A percentile compares a stretch with the other conserved stretches of the same genome.
phyloP scores from a whole-genome alignment of 1,140 invertebrate genomes.

The Oppia nitens region DNA sequence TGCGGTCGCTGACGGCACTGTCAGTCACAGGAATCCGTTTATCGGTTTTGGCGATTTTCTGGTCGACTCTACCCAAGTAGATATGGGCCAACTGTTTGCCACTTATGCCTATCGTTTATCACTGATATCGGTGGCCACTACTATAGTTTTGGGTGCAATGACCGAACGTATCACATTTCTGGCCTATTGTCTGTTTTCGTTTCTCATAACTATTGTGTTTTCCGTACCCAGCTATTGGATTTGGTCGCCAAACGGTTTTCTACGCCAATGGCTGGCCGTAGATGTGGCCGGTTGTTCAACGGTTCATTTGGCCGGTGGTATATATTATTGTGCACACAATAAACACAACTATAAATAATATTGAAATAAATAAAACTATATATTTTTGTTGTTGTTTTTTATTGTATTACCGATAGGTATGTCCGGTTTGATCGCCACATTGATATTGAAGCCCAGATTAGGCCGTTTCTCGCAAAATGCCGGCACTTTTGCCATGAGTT shows the following conservation, averaged over 20 bases:
- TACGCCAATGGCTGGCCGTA: conserved; percentile 57
- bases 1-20: no score
- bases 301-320: conserved; percentile 69
- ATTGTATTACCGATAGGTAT: conserved; percentile 13
- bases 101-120: conserved; percentile 43
- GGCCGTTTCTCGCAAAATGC: conserved; percentile 63
- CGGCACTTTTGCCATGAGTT: conserved; percentile 55
- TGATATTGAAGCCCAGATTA: conserved; percentile 69
- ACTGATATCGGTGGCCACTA: conserved; percentile 77
- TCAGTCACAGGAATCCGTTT: conserved; percentile 46
- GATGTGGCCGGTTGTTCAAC: conserved; percentile 57
- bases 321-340: not conserved
- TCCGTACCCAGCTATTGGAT: conserved; percentile 79
- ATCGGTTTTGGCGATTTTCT: conserved; percentile 39
- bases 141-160: conserved; percentile 67
- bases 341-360: no score
- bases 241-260: conserved; percentile 68
- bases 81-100: conserved; percentile 21
- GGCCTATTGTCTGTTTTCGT: conserved; percentile 74
- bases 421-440: conserved; percentile 62
- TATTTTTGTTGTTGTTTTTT: not conserved
- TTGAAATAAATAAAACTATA: no score
- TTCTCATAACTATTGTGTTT: conserved; percentile 73
- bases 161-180: conserved; percentile 73
- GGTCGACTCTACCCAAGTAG: conserved; percentile 29